phyloP scores from a whole-genome alignment of 2,113 vertebrate genomes.

The Lucifuga dentata region DNA sequence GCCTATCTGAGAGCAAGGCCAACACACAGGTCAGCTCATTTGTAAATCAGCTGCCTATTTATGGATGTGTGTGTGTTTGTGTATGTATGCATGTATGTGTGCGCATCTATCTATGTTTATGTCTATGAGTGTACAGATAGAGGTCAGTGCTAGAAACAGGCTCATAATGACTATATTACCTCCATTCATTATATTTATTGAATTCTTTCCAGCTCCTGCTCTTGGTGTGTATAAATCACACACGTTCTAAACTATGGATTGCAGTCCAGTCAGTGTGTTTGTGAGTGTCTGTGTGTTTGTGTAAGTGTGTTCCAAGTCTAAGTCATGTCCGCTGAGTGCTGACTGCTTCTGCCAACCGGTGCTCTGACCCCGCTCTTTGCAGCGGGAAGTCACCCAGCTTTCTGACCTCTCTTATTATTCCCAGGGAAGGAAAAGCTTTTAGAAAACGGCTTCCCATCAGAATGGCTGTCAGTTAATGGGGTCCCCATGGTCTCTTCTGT shows the following conservation, averaged over 20 bases:
- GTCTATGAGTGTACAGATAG: slow-evolving; percentile 33
- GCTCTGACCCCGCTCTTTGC: slow-evolving; percentile 67
- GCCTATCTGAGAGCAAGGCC: slow-evolving; percentile 80
- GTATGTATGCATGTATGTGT: slow-evolving; percentile 51
- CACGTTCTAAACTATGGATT: slow-evolving; percentile 17
- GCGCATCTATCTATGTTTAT: slow-evolving; percentile 50
- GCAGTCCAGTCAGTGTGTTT: background rate
- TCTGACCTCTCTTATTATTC: slow-evolving; percentile 73
- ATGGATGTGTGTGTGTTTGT: slow-evolving; percentile 61
- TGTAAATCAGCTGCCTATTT: slow-evolving; percentile 82
- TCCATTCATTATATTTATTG: slow-evolving; percentile 74
- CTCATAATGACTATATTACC: slow-evolving; percentile 68
- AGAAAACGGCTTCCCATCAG: slow-evolving; percentile 61
- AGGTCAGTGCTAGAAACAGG: slow-evolving; percentile 63
- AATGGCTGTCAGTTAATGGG: slow-evolving; percentile 57
- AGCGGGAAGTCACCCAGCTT: slow-evolving; percentile 68
- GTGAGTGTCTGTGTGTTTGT: slow-evolving; percentile 21
- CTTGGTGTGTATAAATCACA: slow-evolving; percentile 63
- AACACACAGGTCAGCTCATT: slow-evolving; percentile 82
- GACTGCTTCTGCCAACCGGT: slow-evolving; percentile 62
- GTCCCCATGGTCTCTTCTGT: slow-evolving; percentile 36
- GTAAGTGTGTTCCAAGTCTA: slow-evolving; percentile 15
- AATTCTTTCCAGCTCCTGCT: slow-evolving; percentile 60
- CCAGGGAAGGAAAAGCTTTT: slow-evolving; percentile 49
- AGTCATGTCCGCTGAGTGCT: slow-evolving; percentile 55